Percentiles rank a stretch among this genome's conserved stretches.
phyloP scores from a whole-genome alignment of 2,113 vertebrate genomes.

The Ophiodon elongatus region DNA sequence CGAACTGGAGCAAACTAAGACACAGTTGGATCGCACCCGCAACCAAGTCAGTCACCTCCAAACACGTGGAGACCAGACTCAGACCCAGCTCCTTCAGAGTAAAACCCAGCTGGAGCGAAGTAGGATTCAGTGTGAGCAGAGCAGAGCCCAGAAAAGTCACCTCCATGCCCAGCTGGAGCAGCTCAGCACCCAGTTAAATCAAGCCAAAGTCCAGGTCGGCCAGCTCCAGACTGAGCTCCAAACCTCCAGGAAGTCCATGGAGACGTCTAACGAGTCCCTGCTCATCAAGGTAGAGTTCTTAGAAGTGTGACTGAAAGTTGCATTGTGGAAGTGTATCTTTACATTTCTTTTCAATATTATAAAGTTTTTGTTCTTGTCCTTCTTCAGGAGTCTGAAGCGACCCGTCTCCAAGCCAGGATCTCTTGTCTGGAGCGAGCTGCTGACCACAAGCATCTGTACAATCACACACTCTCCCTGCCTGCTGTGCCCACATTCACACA shows the following conservation, averaged over 20 bases:
- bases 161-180: slow-evolving; percentile 79
- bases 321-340: background rate
- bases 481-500: slow-evolving; percentile 4
- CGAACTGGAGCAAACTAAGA: slow-evolving; percentile 76
- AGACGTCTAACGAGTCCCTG: slow-evolving; percentile 84
- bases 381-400: slow-evolving; percentile 89
- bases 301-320: background rate
- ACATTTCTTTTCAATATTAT: background rate
- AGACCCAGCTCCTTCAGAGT: slow-evolving; percentile 76
- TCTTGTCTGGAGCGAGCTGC: slow-evolving; percentile 85
- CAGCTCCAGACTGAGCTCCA: slow-evolving; percentile 84
- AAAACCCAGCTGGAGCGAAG: slow-evolving; percentile 60
- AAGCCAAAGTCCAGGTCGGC: slow-evolving; percentile 70
- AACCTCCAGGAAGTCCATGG: slow-evolving; percentile 81
- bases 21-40: slow-evolving; percentile 25
- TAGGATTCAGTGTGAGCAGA: slow-evolving; percentile 66
- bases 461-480: slow-evolving; percentile 26
- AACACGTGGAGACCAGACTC: slow-evolving; percentile 80
- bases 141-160: slow-evolving; percentile 77
- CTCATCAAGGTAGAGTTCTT: slow-evolving; percentile 86
- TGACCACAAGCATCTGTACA: slow-evolving; percentile 65
- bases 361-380: background rate
- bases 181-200: slow-evolving; percentile 76
- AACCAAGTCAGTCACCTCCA: slow-evolving; percentile 48
- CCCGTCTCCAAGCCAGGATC: slow-evolving; percentile 87